Conservation (phyloP, 2,113 vertebrate genomes). For the Salvelinus fontinalis region DNA sequence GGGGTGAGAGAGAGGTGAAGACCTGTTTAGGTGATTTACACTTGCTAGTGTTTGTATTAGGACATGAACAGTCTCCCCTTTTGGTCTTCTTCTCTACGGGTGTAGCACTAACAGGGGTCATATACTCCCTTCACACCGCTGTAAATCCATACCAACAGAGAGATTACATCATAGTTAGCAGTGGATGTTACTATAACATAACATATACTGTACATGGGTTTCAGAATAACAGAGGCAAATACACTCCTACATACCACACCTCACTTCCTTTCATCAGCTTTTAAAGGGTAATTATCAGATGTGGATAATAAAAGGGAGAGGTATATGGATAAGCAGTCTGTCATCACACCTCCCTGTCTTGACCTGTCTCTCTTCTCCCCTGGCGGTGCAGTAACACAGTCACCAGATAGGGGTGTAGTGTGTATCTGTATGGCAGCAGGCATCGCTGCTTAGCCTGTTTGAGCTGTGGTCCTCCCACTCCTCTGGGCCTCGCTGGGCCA, state of each 20-base stretch:
- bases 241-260: not conserved
- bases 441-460: slow-evolving; percentile 7
- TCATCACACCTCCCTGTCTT: not conserved
- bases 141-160: not conserved
- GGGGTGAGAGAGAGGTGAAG: not conserved
- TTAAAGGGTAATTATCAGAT: not conserved
- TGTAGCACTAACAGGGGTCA: not conserved
- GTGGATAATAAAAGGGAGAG: no score
- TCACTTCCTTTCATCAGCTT: not conserved
- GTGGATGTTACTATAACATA: not conserved
- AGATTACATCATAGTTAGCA: not conserved
- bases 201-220: not conserved
- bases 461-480: slow-evolving; percentile 33
- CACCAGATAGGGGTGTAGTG: not conserved
- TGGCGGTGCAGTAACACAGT: not conserved
- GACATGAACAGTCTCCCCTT: not conserved
- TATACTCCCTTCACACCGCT: not conserved
- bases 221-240: not conserved
- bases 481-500: slow-evolving; percentile 49
- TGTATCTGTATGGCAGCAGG: no score
- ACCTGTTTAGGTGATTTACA: not conserved
- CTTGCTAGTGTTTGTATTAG: not conserved
- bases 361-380: not conserved
- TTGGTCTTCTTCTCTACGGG: not conserved
- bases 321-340: not conserved